These are phyloP conservation scores for Alitta virens DNA, from an alignment of 2,888 invertebrate genomes.

Conservation along the genomic window DNA sequence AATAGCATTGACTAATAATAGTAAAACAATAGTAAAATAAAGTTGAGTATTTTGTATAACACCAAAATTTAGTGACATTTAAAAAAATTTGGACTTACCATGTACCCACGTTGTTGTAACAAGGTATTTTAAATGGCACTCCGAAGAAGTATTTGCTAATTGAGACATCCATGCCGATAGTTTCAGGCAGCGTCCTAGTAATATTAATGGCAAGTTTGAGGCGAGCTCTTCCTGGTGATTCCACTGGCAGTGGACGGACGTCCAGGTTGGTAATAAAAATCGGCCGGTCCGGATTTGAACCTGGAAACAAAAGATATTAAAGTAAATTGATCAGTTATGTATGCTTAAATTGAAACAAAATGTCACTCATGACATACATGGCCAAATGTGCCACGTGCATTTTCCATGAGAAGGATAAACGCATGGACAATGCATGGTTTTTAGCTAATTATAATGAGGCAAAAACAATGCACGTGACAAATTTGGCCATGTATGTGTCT, in stretches of 20 bases:
- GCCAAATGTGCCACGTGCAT: too few relatives aligned
- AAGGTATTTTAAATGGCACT: conserved; percentile 46
- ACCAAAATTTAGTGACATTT: neutral
- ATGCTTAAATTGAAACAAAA: too few relatives aligned
- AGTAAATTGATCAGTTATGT: too few relatives aligned
- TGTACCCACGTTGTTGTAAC: conserved; percentile 43
- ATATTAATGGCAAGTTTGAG: conserved; percentile 43
- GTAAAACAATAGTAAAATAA: too few relatives aligned
- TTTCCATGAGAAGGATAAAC: too few relatives aligned
- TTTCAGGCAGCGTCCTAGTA: conserved; percentile 39
- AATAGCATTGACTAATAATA: too few relatives aligned
- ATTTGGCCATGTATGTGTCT: too few relatives aligned
- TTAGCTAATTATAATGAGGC: too few relatives aligned
- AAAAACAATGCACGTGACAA: too few relatives aligned
- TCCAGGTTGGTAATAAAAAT: conserved; percentile 37
- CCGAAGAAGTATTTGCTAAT: conserved; percentile 48
- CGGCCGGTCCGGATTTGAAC: conserved; percentile 34
- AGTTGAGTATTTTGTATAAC: too few relatives aligned
- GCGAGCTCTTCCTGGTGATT: conserved; percentile 45
- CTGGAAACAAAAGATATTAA: conserved; percentile 36
- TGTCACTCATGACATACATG: too few relatives aligned
- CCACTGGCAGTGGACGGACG: conserved; percentile 43
- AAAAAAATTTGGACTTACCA: conserved; percentile 36
- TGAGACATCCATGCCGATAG: conserved; percentile 40
- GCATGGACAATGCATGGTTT: too few relatives aligned